These are phyloP conservation scores for Linnaemya vulpina DNA, from an alignment of 2,888 invertebrate species.

Conservation along the genomic window DNA sequence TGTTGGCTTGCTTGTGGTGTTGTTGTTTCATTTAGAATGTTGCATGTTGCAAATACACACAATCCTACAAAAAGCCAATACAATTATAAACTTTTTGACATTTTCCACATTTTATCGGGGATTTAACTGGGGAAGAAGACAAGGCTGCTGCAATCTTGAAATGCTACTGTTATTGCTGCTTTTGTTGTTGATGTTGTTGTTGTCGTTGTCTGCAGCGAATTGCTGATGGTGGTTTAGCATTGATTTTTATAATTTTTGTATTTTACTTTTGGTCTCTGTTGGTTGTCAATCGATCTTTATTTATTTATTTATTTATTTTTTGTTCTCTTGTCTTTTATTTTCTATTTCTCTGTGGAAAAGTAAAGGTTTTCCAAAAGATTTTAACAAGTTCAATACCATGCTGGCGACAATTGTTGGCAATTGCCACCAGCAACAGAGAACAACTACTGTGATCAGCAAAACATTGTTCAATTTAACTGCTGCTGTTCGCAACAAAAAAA, in stretches of 20 bases:
- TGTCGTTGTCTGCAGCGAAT: conserved; percentile 41
- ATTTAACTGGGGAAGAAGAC: conserved; percentile 30
- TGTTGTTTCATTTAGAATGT: conserved; percentile 71
- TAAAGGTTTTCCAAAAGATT: conserved; percentile 44
- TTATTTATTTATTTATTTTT: conserved; percentile 50
- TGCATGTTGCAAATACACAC: conserved; percentile 70
- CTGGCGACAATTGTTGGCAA: conserved; percentile 64
- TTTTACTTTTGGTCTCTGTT: conserved; percentile 31
- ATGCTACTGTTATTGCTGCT: conserved; percentile 45
- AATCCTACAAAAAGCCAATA: conserved; percentile 32
- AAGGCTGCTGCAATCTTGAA: conserved; percentile 35
- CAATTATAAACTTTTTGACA: conserved; percentile 71
- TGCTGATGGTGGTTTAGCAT: conserved; percentile 30
- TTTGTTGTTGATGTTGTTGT: conserved; percentile 28
- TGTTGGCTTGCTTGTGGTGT: neutral
- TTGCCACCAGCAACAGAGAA: conserved; percentile 36
- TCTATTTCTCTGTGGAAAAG: conserved; percentile 61
- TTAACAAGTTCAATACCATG: conserved; percentile 71
- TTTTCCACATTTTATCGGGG: conserved; percentile 57
- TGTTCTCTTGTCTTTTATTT: conserved; percentile 33
- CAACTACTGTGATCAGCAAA: conserved; percentile 12
- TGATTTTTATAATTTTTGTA: neutral
- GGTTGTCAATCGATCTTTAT: conserved; percentile 70
- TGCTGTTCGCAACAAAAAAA: neutral
- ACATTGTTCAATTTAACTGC: conserved; percentile 45